Conservation (phyloP, 2,797 vertebrate species). For the Pipistrellus pipistrellus region DNA sequence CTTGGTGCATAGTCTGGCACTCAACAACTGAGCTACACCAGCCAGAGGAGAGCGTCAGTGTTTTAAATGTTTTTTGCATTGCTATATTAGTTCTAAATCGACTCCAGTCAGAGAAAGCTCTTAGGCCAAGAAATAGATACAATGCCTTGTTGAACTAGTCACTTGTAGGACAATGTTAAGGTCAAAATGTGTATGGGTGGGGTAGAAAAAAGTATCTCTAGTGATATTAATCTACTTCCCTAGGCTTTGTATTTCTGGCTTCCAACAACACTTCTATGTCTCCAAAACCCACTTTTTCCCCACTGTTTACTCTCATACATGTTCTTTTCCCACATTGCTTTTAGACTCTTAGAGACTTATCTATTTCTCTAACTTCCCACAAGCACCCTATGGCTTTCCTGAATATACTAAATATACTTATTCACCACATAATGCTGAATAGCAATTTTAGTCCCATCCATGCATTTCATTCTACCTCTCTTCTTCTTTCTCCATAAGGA, state of each 20-base stretch:
- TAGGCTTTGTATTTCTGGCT: neutral
- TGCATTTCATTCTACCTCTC: neutral
- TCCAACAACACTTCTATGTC: neutral
- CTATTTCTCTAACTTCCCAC: neutral
- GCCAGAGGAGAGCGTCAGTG: neutral
- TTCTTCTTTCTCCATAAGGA: conserved; percentile 7
- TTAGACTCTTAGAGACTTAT: neutral
- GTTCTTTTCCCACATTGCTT: neutral
- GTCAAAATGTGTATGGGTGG: neutral
- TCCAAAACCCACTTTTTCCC: conserved; percentile 3
- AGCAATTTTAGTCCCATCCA: neutral
- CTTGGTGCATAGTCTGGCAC: too few relatives aligned
- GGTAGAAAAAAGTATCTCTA: neutral
- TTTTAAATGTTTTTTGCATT: neutral
- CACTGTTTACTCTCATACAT: neutral
- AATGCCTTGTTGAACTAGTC: neutral
- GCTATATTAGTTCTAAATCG: neutral
- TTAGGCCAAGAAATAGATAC: neutral
- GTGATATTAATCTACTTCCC: neutral
- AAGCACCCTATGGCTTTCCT: neutral
- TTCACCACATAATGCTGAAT: neutral
- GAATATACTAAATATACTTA: neutral
- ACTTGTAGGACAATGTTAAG: neutral
- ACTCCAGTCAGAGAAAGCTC: conserved; percentile 23
- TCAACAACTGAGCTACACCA: too few relatives aligned